Base-by-base conservation (phyloP, 2,113 vertebrate species). In the Centropus bengalensis region DNA sequence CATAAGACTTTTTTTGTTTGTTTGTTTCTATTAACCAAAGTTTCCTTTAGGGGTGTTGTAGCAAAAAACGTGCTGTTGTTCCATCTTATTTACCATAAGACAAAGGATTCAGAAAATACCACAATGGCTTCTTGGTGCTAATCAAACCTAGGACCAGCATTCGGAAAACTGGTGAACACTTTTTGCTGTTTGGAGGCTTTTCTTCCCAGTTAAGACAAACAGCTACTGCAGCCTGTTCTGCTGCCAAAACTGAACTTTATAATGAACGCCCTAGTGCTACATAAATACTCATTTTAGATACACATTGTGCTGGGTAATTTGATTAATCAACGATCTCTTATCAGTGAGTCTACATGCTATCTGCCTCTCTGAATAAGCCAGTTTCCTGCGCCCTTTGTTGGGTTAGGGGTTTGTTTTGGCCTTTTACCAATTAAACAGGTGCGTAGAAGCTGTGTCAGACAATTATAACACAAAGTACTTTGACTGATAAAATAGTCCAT, bases 31-130 rank as follows among this genome's bases (percentile, higher is more conserved):
- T 14, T 27, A 22, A 64, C 19, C 18, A 26, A 24, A 36, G 20
- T 17, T 14, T 55, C 12, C 45, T 38, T 20, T 10, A 47, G 62
- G 0, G 1, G 17, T 17, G 30, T 3, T 30, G 47, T 3, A 10
- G 19, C 64, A 44, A 6, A 6, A 21, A 9, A 52, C 32, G 22
- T 32, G 30, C n/a, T 36, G 4, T 8, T 42, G 51, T 36, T 36
- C 12, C 14, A 22, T 5, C 10, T 24, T 19, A 30, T 7, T 22
- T 9, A 33, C 42, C 49, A 47, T 1, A 2, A 28, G 38, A 23
- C 42, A 67, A 69, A 14, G 32, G 32, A 22, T 3, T 64, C 10
- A 27, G 32, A 24, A 30, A 14, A 30, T 66, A 18, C 2, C 4
- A 27, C 19, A 45, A 5, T 2, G 30, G 21, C 60, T 22, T 19